Evolutionary conservation across 2,797 vertebrate species (phyloP), one percentile per base, ranked within the genome.

Genomic region (Pteronotus mesoamericanus): DNA sequence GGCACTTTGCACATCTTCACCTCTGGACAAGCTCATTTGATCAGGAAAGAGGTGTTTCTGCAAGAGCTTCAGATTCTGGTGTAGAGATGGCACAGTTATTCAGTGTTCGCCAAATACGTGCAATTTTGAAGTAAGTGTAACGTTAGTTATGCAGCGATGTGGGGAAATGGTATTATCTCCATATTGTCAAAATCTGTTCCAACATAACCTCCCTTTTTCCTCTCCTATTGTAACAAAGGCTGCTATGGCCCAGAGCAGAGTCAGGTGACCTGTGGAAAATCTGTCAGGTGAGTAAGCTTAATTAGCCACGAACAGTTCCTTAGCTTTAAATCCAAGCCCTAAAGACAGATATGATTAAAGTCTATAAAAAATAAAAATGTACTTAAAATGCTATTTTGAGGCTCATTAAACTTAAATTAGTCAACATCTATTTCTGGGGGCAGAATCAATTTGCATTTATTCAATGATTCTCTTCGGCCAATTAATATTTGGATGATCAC

Each of bases 331-430:
- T 89, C 59, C 84, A 95, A 93, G 44, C 71, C 96, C 93, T 74
- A 86, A 93, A 96, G 96, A 96, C 71, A 96, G 79, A 86, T 97
- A 97, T 90, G 93, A 98, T 89, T 96, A 96, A 97, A 96, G 71
- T 84, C 93, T 95, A 85, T 89, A 96, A 94, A 97, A 95, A 96
- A 89, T 89, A 96, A 94, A 95, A 96, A 84, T 93, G 21, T 83
- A 92, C 95, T 97, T 97, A 97, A 97, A 97, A 95, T 95, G 71
- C 80, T 97, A 97, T 97, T 97, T 97, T 97, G 96, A 97, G 96
- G 88, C 77, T 97, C 95, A 97, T 97, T 95, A 97, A 97, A 96
- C 93, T 95, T 71, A 84, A 91, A 97, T 97, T 96, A 98, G 96
- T 95, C 95, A 97, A 96, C 88, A 93, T 89, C 55, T 94, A 94